Conservation (phyloP, 2,888 invertebrate species). For the Eumerus sabulonum region DNA sequence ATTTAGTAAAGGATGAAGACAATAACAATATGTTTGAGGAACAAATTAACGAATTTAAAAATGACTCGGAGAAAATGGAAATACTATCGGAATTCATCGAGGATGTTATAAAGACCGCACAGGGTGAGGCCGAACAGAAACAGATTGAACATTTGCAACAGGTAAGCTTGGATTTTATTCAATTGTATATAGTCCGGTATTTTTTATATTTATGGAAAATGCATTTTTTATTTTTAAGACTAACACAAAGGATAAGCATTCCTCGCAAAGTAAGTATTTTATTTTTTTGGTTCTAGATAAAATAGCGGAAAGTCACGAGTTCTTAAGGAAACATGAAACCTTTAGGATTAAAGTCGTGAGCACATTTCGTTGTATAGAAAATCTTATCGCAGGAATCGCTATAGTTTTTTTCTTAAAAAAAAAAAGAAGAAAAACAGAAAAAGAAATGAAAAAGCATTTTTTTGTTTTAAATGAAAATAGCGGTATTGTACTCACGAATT, state of each 20-base stretch:
- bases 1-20: constrained; percentile 50
- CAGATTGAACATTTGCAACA: constrained; percentile 81
- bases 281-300: constrained; percentile 12
- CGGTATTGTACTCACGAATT: constrained; percentile 72
- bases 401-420: constrained; percentile 73
- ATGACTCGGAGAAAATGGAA: constrained; percentile 82
- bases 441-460: too few relatives aligned
- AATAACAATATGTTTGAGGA: constrained; percentile 76
- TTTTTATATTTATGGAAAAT: constrained; percentile 18
- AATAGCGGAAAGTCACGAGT: constrained; percentile 14
- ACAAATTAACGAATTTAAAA: constrained; percentile 81
- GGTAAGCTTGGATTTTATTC: constrained; percentile 69
- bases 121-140: constrained; percentile 80
- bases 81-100: constrained; percentile 82
- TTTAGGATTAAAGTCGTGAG: constrained; percentile 73
- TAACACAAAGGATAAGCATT: constrained; percentile 74
- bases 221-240: constrained; percentile 48
- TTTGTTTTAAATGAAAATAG: too few relatives aligned
- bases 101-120: constrained; percentile 82
- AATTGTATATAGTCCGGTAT: not conserved
- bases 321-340: constrained; percentile 75
- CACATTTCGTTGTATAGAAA: constrained; percentile 75
- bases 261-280: constrained; percentile 74
- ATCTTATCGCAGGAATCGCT: constrained; percentile 75
- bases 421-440: not conserved